phyloP scores from a whole-genome alignment of 2,113 vertebrate genomes.

The Abramis brama region DNA sequence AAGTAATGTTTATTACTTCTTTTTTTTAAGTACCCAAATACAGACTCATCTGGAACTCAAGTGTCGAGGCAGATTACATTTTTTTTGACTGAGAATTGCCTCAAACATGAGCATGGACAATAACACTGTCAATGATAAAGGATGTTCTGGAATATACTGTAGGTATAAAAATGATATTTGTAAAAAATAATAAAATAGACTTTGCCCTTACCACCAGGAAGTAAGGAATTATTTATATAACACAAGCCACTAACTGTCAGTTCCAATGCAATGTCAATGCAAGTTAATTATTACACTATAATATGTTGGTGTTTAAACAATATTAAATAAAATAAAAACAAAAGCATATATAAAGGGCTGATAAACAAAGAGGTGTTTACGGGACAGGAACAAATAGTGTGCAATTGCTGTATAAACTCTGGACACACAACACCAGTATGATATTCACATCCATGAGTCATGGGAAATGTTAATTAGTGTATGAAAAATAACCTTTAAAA shows the following conservation, averaged over 20 bases:
- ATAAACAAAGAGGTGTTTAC: not conserved
- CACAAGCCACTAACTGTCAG: not conserved
- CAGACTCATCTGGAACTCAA: constrained; percentile 55
- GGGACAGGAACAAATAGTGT: constrained; percentile 23
- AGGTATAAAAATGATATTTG: constrained; percentile 29
- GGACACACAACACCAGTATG: not conserved
- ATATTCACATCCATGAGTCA: constrained; percentile 37
- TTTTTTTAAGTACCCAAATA: constrained; percentile 61
- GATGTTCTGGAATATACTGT: not conserved
- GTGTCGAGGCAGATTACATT: constrained; percentile 39
- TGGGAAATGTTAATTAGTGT: constrained; percentile 53
- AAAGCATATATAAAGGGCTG: not conserved
- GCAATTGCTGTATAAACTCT: constrained; percentile 28
- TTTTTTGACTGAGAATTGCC: not conserved
- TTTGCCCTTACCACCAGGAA: constrained; percentile 39
- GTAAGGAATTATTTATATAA: constrained; percentile 29
- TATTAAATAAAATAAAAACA: not conserved
- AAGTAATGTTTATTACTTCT: constrained; percentile 64
- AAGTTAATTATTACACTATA: not conserved
- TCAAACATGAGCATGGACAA: not conserved
- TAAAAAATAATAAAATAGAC: constrained; percentile 57
- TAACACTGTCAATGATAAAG: constrained; percentile 2
- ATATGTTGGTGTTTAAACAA: not conserved
- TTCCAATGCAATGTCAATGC: not conserved
- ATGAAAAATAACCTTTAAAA: constrained; percentile 65